These are phyloP conservation scores for Drosophila kanekoi DNA, from an alignment of 2,888 invertebrate genomes.

Conservation along the genomic window DNA sequence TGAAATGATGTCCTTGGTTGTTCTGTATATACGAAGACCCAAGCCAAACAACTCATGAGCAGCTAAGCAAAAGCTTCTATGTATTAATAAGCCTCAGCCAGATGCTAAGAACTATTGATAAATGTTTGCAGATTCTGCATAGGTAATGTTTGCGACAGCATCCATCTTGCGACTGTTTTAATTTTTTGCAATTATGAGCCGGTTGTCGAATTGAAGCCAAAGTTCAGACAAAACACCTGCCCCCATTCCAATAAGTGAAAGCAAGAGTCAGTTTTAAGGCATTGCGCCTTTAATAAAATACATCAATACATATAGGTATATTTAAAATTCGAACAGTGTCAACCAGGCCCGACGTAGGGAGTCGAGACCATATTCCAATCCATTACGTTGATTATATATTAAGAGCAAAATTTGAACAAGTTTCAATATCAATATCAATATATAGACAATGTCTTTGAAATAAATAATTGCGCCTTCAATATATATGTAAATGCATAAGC, in stretches of 20 bases:
- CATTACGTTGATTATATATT: conserved; percentile 22
- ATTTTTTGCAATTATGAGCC: too few relatives aligned
- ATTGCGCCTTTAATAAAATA: conserved; percentile 34
- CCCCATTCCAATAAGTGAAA: neutral
- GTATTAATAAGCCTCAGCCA: too few relatives aligned
- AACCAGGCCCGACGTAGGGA: neutral
- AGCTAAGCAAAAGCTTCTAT: too few relatives aligned
- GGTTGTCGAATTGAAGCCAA: too few relatives aligned
- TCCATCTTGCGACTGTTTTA: too few relatives aligned
- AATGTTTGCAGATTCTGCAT: too few relatives aligned
- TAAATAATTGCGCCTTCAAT: conserved; percentile 7
- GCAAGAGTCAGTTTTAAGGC: neutral
- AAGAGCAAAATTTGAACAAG: conserved; percentile 7
- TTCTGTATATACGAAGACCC: too few relatives aligned
- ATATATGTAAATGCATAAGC: conserved; percentile 37
- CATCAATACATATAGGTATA: conserved; percentile 15
- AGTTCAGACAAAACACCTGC: neutral
- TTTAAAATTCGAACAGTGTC: conserved; percentile 21
- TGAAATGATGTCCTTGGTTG: conserved; percentile 51
- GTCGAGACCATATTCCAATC: neutral
- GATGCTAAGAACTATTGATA: too few relatives aligned
- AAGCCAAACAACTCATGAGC: too few relatives aligned
- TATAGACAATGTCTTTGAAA: conserved; percentile 1
- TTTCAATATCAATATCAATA: conserved; percentile 23
- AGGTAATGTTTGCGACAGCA: too few relatives aligned